phyloP scores from a whole-genome alignment of 2,888 invertebrate species.

The Xestia sexstrigata region DNA sequence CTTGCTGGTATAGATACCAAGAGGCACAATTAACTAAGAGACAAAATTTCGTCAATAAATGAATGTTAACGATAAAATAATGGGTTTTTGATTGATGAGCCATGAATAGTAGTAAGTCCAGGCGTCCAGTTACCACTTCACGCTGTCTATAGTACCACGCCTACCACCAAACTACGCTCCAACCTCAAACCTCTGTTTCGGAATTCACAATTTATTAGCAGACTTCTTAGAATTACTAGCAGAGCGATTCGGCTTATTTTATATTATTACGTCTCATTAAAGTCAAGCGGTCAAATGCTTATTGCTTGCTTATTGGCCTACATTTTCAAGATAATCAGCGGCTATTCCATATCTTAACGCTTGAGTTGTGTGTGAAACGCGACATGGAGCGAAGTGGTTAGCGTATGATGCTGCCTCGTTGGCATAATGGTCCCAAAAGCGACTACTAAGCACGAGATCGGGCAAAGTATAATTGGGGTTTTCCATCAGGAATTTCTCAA shows the following conservation, averaged over 20 bases:
- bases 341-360: conserved; percentile 57
- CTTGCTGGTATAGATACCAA: too few relatives aligned
- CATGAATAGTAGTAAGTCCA: background rate
- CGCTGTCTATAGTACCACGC: conserved; percentile 1
- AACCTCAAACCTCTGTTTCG: conserved; percentile 49
- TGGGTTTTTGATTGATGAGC: background rate
- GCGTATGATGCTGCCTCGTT: background rate
- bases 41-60: too few relatives aligned
- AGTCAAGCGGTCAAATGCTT: conserved; percentile 69
- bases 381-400: conserved; percentile 16
- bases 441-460: background rate
- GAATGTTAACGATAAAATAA: background rate
- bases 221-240: conserved; percentile 69
- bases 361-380: conserved; percentile 57
- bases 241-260: conserved; percentile 67
- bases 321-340: conserved; percentile 69
- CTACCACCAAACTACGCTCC: background rate
- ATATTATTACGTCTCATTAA: conserved; percentile 72
- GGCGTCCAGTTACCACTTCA: background rate
- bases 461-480: background rate
- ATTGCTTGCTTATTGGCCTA: conserved; percentile 83
- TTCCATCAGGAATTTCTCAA: background rate
- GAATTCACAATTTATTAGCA: conserved; percentile 69
- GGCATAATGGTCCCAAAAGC: accelerated
- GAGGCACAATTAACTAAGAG: too few relatives aligned